Base-by-base conservation (phyloP, 2,797 vertebrate species). In the Steatocranus sp. region DNA sequence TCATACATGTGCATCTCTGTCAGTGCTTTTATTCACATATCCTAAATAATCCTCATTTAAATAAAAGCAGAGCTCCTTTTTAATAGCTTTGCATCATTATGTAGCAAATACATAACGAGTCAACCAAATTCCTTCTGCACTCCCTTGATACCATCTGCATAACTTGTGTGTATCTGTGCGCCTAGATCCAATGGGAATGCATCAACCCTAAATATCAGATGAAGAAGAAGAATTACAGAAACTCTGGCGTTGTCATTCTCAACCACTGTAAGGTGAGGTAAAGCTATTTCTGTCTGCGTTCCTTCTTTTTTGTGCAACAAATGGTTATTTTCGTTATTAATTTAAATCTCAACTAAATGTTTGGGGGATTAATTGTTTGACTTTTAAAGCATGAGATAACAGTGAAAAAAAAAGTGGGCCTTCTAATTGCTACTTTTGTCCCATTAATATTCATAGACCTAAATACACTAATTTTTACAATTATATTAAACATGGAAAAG, bases 141-240 rank as follows among this genome's bases (percentile, higher is more conserved):
- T 80, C 43, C 43, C 11, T 61, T 27, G 6, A 11, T 25, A 18
- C 14, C 27, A 23, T 32, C 30, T 61, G 66, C 34, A 18, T 27
- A 11, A 25, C 49, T 27, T 86, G 17, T 87, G 75, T 81, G 32
- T 87, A 46, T 80, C 54, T 87, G 27, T 84, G 50, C 87, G 11
- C 27, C 43, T 87, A 98, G 97, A 96, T 99, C 46, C 98, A 99
- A 68, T 99, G 99, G 99, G 99, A 99, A 85, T 99, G 99, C 93
- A 98, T 99, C 95, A 99, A 99, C 88, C 99, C 98, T 36, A 99
- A 99, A 92, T 99, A 99, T 93, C 98, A 98, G 94, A 96, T 97
- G 88, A 99, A 99, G 96, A 99, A 99, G 96, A 99, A 99, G 95
- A 99, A 98, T 89, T 99, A 99, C 93, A 98, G 98, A 93, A 99